These are phyloP conservation scores for Melipona beecheii DNA, from an alignment of 2,888 invertebrate genomes.

Conservation along the genomic window DNA sequence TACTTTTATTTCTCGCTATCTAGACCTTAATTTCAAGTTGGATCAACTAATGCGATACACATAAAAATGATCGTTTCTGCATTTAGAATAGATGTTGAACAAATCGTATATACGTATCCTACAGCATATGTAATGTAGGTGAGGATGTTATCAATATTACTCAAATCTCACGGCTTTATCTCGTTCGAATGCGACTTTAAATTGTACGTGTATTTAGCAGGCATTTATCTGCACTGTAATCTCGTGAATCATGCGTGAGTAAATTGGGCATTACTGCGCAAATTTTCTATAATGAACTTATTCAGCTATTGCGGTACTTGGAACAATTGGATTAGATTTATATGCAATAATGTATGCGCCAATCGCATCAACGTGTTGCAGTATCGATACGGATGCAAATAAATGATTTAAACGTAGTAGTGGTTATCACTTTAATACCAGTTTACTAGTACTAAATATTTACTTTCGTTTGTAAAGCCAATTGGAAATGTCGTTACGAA, in stretches of 20 bases:
- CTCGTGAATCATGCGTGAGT: no score
- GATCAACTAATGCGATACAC: neutral
- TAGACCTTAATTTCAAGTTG: neutral
- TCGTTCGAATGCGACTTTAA: neutral
- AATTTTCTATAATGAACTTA: neutral
- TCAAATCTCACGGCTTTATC: neutral
- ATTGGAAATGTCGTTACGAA: neutral
- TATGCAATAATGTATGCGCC: no score
- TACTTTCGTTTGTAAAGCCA: neutral
- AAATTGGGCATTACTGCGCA: neutral
- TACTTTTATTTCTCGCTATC: neutral
- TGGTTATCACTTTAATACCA: no score
- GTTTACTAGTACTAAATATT: neutral
- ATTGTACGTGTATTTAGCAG: neutral
- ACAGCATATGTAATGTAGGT: no score
- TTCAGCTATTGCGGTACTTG: neutral
- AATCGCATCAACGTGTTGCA: neutral
- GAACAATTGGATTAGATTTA: constrained; percentile 8
- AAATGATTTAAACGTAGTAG: neutral
- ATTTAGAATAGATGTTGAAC: neutral
- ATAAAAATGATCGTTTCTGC: neutral
- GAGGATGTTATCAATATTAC: neutral
- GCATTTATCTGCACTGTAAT: no score
- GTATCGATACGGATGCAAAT: neutral
- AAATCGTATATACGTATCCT: no score